Base-by-base conservation (phyloP, 2,888 invertebrate species). In the Barypeithes pellucidus region DNA sequence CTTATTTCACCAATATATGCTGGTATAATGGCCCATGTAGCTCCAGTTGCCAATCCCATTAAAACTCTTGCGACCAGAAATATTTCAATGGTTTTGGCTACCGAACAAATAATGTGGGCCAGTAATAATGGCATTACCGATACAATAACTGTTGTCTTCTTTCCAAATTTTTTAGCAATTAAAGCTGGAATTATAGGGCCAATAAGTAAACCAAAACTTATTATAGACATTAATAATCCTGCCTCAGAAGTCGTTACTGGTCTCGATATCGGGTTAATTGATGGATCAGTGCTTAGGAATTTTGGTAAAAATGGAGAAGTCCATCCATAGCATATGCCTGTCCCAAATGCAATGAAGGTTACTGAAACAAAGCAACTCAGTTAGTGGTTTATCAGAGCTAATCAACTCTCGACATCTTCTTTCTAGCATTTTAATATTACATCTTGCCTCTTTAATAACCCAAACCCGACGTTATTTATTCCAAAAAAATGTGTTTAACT, bases 1-100 rank as follows among this genome's bases (percentile, higher is more conserved):
- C 95, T 90, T 29, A 95, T 93, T 85, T 96, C 96, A 45, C 94
- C 94, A 72, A 95, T 90, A 85, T 95, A 96, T 89, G 95, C 93
- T 0, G 96, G 95, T 0, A 91, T 89, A 0, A 92, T 90, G 0
- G 92, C 90, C 86, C 91, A 93, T 16, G 91, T 87, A 81, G 91
- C 89, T 0, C 93, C 92, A 0, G 90, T 88, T 0, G 89, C 90
- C 0, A 92, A 80, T 59, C 94, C 94, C 85, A 89, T 89, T 73
- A 88, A 86, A 79, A 88, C 88, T 67, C 88, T 87, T 63, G 89
- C 91, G 8, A 84, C 88, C 85, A 88, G 90, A 67, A 72, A 80
- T 2, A 75, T 62, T 12, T 66, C 14, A 0, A 80, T 60, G 36
- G 63, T 66, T 0, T 47, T 61, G 2, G 77, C 76, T 18, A 79